Conservation (phyloP, 2,113 vertebrate species). For the Trichomycterus rosablanca region DNA sequence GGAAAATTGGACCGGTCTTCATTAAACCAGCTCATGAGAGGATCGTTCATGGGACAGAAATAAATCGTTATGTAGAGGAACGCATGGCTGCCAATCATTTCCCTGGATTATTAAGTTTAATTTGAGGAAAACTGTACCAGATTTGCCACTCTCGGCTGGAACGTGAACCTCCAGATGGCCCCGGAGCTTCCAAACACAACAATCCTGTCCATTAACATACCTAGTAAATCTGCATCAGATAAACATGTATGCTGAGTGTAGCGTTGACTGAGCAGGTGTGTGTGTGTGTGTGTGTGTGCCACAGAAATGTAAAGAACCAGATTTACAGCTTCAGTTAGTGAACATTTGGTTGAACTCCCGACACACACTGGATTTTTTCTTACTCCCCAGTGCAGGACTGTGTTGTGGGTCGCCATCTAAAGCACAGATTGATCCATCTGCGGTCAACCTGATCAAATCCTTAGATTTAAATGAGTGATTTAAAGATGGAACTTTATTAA, state of each 20-base stretch:
- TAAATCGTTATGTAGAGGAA: conserved; percentile 14
- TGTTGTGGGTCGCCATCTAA: not conserved
- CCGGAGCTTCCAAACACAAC: conserved; percentile 24
- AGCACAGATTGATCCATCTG: not conserved
- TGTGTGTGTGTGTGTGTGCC: too few species aligned
- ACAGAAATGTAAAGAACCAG: not conserved
- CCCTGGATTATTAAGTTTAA: conserved; percentile 22
- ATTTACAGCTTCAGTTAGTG: conserved; percentile 9
- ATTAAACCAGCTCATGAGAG: conserved; percentile 1
- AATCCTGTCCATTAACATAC: conserved; percentile 25
- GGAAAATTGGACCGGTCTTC: conserved; percentile 18
- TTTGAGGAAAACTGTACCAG: conserved; percentile 26
- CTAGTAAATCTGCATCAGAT: conserved; percentile 26
- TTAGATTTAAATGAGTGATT: too few species aligned
- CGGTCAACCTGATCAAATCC: too few species aligned
- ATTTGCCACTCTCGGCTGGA: conserved; percentile 21
- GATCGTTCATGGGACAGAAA: conserved; percentile 13
- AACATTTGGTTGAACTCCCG: conserved; percentile 1
- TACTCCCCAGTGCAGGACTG: conserved; percentile 21
- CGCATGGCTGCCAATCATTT: conserved; percentile 19
- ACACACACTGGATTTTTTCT: conserved; percentile 4
- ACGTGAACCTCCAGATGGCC: conserved; percentile 20
- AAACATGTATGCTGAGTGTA: not conserved
- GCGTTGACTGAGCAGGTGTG: conserved; percentile 18
- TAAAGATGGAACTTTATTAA: not conserved